Conservation (phyloP, 2,888 invertebrate genomes). For the Boloria selene region DNA sequence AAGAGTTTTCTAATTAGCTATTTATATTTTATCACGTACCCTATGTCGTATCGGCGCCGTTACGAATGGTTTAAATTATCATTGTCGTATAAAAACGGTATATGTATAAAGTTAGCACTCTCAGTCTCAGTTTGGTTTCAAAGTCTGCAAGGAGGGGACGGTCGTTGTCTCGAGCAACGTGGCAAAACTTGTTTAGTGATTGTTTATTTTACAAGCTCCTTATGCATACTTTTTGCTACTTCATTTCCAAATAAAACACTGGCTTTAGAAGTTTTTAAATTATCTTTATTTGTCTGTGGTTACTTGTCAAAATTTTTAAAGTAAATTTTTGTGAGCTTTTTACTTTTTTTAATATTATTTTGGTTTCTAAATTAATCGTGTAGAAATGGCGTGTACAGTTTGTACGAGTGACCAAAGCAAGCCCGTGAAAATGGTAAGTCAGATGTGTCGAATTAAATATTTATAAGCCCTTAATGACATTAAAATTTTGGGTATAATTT, state of each 20-base stretch:
- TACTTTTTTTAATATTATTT: constrained; percentile 36
- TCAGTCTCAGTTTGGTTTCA: constrained; percentile 12
- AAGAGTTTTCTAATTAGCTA: not conserved
- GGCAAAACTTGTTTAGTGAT: constrained; percentile 18
- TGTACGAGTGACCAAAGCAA: constrained; percentile 57
- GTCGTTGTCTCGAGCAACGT: constrained; percentile 17
- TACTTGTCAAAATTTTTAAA: constrained; percentile 5
- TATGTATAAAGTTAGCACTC: constrained; percentile 1
- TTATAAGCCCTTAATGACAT: constrained; percentile 3
- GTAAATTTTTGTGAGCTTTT: constrained; percentile 17
- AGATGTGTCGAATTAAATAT: constrained; percentile 8
- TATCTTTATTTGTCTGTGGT: constrained; percentile 16
- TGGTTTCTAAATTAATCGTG: constrained; percentile 3
- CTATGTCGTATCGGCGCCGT: constrained; percentile 3
- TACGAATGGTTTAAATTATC: not conserved
- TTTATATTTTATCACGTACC: not conserved
- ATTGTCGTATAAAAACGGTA: constrained; percentile 10
- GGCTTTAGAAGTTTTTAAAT: constrained; percentile 21
- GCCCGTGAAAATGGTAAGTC: constrained; percentile 62
- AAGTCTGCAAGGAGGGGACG: constrained; percentile 22
- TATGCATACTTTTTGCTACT: not conserved
- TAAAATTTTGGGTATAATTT: not conserved
- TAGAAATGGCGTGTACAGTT: constrained; percentile 61
- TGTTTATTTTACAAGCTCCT: not conserved
- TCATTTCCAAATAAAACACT: not conserved